Evolutionary conservation across 2,797 vertebrate species (phyloP), one percentile per base, ranked within the genome.

Genomic region (Merluccius polli): DNA sequence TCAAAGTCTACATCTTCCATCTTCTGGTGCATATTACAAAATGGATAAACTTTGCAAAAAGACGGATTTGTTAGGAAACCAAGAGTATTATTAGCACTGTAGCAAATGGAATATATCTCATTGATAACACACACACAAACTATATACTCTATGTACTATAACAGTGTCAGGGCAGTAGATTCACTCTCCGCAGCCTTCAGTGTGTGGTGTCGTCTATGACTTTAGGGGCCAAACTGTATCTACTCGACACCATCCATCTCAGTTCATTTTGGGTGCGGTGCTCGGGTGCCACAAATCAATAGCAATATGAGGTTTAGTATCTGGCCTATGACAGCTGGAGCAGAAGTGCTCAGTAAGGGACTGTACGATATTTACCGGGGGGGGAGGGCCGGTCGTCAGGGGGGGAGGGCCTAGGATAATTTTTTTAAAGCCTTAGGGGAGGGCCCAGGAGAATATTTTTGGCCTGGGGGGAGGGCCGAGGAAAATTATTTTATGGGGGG

Each of bases 271-370:
- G 24, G 48, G 21, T 74, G 12, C 18, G 12, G 18, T 24, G 21
- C 48, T 73, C 8, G 52, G 52, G 18, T n/a, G 24, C 59, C 59
- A 65, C 59, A 65, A 65, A 65, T 65, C 59, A 65, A 65, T 65
- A 65, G n/a, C 59, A 65, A 65, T 65, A 27, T 65, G 59, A 27
- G 59, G 59, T 27, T 27, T 24, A 65, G 59, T 27, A 12, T 27
- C 59, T 12, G 59, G 59, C 59, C 59, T 65, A 10, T 59, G 59
- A 65, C 59, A 65, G 59, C 59, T 27, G 59, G n/a, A 65, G 59
- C 59, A 65, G 9, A 65, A 12, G n/a, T 3, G 59, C 59, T 65
- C 59, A 65, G 59, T 27, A 24, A 38, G 36, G 11, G n/a, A n/a
- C n/a, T n/a, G n/a, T n/a, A n/a, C n/a, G n/a, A n/a, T n/a, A n/a